Evolutionary conservation across 1,140 invertebrate genomes (phyloP).

Genomic region (Hyposmocoma kahamanoa): DNA sequence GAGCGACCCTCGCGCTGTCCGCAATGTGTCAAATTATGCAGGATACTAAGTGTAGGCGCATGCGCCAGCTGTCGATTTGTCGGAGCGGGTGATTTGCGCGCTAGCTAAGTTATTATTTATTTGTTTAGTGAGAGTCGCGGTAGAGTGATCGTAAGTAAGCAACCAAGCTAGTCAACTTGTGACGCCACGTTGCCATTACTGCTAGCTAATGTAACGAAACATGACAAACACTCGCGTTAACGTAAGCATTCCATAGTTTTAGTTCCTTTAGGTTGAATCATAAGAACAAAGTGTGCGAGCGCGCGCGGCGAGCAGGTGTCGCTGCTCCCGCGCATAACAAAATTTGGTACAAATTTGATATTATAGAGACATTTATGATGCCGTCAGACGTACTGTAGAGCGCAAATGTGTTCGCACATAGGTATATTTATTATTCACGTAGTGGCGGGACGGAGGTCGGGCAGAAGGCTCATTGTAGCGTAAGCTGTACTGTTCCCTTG

Average conservation of each 20-base stretch:
- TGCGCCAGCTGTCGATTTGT: no score
- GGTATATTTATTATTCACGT: conserved; percentile 54
- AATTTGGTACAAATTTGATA: conserved; percentile 64
- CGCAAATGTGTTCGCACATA: conserved; percentile 57
- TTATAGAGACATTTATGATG: conserved; percentile 38
- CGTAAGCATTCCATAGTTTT: conserved; percentile 24
- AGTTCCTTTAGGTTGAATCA: conserved; percentile 23
- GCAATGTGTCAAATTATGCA: conserved; percentile 38
- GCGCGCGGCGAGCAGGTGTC: conserved; percentile 13
- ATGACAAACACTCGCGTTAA: conserved; percentile 22
- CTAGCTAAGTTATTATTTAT: conserved; percentile 67
- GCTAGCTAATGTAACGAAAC: conserved; percentile 33
- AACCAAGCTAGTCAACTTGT: conserved; percentile 67
- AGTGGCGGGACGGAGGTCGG: conserved; percentile 23
- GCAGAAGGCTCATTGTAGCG: conserved; percentile 24
- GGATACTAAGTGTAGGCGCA: no score
- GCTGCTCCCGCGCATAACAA: conserved; percentile 19
- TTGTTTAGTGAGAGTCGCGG: conserved; percentile 60
- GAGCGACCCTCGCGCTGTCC: conserved; percentile 25
- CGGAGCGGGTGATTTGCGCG: conserved; percentile 21
- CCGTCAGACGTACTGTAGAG: conserved; percentile 24
- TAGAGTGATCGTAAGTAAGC: conserved; percentile 55
- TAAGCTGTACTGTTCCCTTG: conserved; percentile 14
- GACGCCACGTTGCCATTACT: conserved; percentile 55
- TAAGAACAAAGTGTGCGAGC: conserved; percentile 24